Base-by-base conservation (phyloP, 2,113 vertebrate genomes). In the Hyla sarda region DNA sequence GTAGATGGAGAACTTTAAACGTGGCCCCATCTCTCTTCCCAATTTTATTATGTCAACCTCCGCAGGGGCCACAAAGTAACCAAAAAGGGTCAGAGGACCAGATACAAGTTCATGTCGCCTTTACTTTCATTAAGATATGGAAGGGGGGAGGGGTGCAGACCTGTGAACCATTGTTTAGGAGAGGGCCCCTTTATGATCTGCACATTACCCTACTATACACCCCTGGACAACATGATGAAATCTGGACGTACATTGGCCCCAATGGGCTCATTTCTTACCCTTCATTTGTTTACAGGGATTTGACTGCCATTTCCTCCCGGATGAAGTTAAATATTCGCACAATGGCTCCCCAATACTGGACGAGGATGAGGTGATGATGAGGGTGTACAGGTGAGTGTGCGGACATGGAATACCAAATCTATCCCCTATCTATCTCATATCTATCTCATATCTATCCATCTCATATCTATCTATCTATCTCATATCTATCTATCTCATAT, bases 321-420 rank as follows among this genome's bases (percentile, higher is more conserved):
- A 91, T 3, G 92, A 95, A 82, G 90, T 95, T 23, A 89, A 89
- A 12, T 92, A 91, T 25, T 65, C 87, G 85, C 92, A 93, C 71
- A 92, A 92, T 21, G 93, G 93, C 17, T 93, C 88, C 71, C 90
- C 90, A 0, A 85, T 94, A 62, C 88, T 96, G 88, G 90, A 95
- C 11, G 79, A 93, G 82, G 94, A 95, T 17, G 30, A 13, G 0
- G 89, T 92, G 45, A 92, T 93, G 87, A 85, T 94, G 23, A 90
- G 93, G 83, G 88, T 93, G 71, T 95, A 93, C 85, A 93, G 93
- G 92, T 95, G 82, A 50, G 28, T 34, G 13, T 16, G 4, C 23
- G 62, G 13, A 2, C 0, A 5, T 12, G 41, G 41, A 41, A 41
- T 5, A 41, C 41, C 41, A 41, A 7, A 23, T 56, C 54, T 56